Base-by-base conservation (phyloP, 2,888 invertebrate genomes). In the Cosmia trapezina region DNA sequence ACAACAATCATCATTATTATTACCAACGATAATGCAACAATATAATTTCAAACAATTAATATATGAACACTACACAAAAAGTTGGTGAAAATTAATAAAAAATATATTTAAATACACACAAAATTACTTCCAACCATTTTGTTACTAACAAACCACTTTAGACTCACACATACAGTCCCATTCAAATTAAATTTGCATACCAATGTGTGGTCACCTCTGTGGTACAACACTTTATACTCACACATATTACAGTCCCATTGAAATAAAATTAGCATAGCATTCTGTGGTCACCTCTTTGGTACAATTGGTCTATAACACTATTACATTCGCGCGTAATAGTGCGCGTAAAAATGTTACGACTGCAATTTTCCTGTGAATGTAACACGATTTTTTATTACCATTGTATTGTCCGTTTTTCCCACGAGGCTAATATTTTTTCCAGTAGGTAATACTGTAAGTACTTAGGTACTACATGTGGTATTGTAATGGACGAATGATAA, bases 191-290 rank as follows among this genome's bases (percentile, higher is more conserved):
- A 71, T 72, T 83, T 47, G 56, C 66, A 78, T 70, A 60, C 3
- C n/a, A 66, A 37, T 69, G 60, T 64, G 71, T 57, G 65, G 53
- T 65, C 71, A 62, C 12, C 17, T 45, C 17, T 37, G 9, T 49
- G 22, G 12, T 12, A 73, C 69, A 80, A 80, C 12, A 45, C 1
- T 14, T 7, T 4, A 28, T 8, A 43, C 47, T 41, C 41, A 65
- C 28, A 43, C 7, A 43, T 2, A 56, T n/a, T n/a, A n/a, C 22
- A 17, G n/a, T 47, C 22, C 4, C 28, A 79, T 63, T 64, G 37
- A 41, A 51, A 63, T 80, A 53, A 65, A 45, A 71, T 72, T 83
- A 53, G 56, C 66, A 78, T 70, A 60, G 4, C n/a, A 66, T 43
- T 69, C 56, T 64, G 71, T 57, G 65, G 53, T 65, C 71, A 62